Conservation (phyloP, 2,797 vertebrate species). For the Emydoidea blandingii region DNA sequence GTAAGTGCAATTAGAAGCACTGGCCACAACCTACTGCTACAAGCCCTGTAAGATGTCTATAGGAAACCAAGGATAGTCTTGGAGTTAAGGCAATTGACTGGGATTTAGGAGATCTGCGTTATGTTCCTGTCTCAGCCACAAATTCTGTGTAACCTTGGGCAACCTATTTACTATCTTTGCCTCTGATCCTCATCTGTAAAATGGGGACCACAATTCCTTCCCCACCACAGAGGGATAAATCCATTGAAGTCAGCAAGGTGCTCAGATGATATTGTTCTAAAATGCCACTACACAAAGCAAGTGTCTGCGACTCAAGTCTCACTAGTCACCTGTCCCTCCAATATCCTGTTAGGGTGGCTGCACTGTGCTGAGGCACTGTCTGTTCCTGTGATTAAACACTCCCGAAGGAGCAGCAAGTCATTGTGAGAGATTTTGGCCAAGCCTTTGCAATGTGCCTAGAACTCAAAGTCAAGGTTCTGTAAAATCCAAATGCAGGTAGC, state of each 20-base stretch:
- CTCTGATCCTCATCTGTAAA: neutral
- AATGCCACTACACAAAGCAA: neutral
- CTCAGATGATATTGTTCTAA: neutral
- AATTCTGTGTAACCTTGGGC: neutral
- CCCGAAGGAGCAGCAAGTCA: neutral
- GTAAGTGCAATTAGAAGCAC: neutral
- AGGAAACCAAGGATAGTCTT: neutral
- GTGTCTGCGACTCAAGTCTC: neutral
- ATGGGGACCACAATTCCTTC: neutral
- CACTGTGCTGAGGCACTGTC: neutral
- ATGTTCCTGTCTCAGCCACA: neutral
- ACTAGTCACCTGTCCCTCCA: neutral
- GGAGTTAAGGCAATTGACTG: neutral
- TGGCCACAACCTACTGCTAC: too few relatives aligned
- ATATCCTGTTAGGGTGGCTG: neutral
- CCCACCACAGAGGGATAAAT: neutral
- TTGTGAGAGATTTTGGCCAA: neutral
- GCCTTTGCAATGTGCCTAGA: neutral
- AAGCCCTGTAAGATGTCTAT: neutral
- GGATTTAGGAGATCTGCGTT: neutral
- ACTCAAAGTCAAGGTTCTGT: neutral
- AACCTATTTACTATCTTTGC: neutral
- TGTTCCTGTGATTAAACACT: neutral
- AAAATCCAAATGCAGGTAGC: neutral
- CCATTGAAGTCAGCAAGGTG: neutral